phyloP scores from a whole-genome alignment of 1,140 invertebrate genomes.

The Saccostrea glomerata region DNA sequence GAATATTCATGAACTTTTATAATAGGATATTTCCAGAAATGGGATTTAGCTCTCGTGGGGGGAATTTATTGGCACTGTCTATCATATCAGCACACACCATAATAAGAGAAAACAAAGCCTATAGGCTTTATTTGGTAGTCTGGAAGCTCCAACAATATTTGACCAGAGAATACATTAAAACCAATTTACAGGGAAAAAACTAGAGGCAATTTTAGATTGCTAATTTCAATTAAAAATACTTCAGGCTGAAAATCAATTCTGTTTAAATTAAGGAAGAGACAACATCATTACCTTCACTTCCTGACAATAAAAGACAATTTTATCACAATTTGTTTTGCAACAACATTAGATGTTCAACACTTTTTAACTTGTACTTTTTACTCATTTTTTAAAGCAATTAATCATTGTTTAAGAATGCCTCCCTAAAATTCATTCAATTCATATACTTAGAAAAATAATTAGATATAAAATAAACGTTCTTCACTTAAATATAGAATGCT shows the following conservation, averaged over 20 bases:
- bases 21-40: constrained; percentile 22
- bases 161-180: background rate
- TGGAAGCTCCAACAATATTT: background rate
- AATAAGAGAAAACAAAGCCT: background rate
- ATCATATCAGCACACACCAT: background rate
- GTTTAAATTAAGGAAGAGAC: background rate
- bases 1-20: constrained; percentile 17
- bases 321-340: too few species aligned
- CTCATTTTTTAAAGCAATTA: too few species aligned
- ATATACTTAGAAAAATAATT: too few species aligned
- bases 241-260: background rate
- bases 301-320: too few species aligned
- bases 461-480: too few species aligned
- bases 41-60: background rate
- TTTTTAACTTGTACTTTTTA: too few species aligned
- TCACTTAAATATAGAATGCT: too few species aligned
- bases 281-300: background rate
- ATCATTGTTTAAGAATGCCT: too few species aligned
- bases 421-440: too few species aligned
- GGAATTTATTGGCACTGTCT: constrained; percentile 1
- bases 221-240: background rate
- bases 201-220: background rate
- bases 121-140: background rate
- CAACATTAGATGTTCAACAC: too few species aligned
- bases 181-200: background rate